Evolutionary conservation across 2,113 vertebrate species (phyloP).

Genomic region (Zosterops hypoxanthus): DNA sequence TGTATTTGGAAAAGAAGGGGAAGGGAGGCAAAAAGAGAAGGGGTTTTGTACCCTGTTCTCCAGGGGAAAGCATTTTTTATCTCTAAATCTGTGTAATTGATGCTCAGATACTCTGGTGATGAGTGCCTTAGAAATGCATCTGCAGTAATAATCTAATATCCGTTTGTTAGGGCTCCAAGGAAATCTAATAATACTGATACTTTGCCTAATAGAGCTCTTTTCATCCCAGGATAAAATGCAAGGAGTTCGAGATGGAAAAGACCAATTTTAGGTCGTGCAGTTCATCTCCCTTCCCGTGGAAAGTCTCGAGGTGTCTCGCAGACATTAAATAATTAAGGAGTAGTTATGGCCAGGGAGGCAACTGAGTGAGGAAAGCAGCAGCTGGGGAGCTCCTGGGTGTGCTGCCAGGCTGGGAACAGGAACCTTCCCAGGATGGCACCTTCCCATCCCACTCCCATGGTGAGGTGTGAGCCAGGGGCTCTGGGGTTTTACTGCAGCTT

Average conservation of each 20-base stretch:
- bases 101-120: conserved; percentile 59
- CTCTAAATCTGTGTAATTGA: conserved; percentile 70
- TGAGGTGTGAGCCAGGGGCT: neutral
- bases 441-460: rapidly evolving
- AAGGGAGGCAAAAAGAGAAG: conserved; percentile 1
- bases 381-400: neutral
- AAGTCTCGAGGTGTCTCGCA: conserved; percentile 46
- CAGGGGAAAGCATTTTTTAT: conserved; percentile 32
- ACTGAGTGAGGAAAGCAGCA: neutral
- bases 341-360: neutral
- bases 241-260: conserved; percentile 50
- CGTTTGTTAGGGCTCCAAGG: conserved; percentile 69
- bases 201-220: conserved; percentile 72
- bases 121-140: conserved; percentile 67
- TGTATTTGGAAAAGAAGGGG: neutral
- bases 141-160: conserved; percentile 72
- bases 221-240: conserved; percentile 68
- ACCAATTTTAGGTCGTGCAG: conserved; percentile 24
- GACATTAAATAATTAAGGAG: conserved; percentile 59
- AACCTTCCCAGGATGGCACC: rapidly evolving
- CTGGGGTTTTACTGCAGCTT: neutral
- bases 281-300: conserved; percentile 27
- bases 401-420: neutral
- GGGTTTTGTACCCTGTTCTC: conserved; percentile 35
- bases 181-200: conserved; percentile 67